Evolutionary conservation across 92 coral and sea anemone genomes (phyloP), one percentile per base, ranked within the genome.

Genomic region (Nematostella vectensis): DNA sequence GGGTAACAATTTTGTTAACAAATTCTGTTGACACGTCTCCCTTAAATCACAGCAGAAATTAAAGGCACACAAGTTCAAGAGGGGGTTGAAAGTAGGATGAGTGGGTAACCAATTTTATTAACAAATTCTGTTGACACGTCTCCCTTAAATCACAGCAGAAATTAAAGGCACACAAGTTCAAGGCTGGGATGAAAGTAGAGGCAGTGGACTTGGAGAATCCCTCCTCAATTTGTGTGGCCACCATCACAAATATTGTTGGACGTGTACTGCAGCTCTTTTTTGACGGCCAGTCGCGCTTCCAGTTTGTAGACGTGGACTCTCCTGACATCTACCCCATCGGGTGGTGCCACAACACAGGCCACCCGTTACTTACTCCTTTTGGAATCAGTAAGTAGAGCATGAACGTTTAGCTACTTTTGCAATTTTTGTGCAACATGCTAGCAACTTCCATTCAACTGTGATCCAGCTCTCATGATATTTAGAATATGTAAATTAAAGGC

Each of bases 271-370:
- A 87, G 60, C 71, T 93, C 31, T 93, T 82, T 57, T 87, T 93
- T 69, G 99, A 93, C 55, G 96, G 99, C 4, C 96, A 75, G 54
- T 79, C 95, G 9, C 67, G 86, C 47, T 86, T 86, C 49, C 99
- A 93, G 85, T 93, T 86, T 71, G 82, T 93, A 6, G 96, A 86
- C 69, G 74, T 80, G 20, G 99, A 93, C n/a, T 61, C 94, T 30
- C 88, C 99, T 0, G 96, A 93, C 38, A 75, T 93, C 24, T 87
- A 82, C 58, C 93, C 96, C 1, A 55, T 91, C 31, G 96, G 99
- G 8, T 87, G 99, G 99, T 87, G 96, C 42, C 80, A 79, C 21
- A 78, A 85, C 23, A 87, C 99, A 9, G 96, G 85, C 11, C 99
- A 93, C 42, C 79, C 85, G 2, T 78, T 93, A 9, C 77, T 65